Conservation (phyloP, 2,797 vertebrate genomes). For the Periophthalmus magnuspinnatus region DNA sequence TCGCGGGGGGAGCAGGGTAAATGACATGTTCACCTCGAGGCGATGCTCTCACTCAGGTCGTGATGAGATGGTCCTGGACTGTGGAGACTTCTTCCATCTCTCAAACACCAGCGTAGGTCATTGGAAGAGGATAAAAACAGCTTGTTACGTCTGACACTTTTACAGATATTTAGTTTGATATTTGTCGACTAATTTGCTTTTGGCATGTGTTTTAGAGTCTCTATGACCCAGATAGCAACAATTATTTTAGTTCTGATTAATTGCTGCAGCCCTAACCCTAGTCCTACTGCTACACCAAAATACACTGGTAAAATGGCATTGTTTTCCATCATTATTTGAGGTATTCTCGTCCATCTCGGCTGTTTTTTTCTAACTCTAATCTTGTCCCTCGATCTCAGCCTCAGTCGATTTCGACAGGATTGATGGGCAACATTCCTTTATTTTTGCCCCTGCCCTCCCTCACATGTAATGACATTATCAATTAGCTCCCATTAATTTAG, state of each 20-base stretch:
- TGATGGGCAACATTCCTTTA: constrained; percentile 78
- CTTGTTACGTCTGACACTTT: not conserved
- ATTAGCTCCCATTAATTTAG: constrained; percentile 85
- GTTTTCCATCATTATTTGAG: not conserved
- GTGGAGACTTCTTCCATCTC: not conserved
- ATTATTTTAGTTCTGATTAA: too few species aligned
- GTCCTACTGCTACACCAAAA: not conserved
- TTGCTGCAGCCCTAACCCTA: too few species aligned
- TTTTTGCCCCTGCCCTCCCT: constrained; percentile 62
- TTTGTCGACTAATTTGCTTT: too few species aligned
- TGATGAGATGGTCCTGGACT: not conserved
- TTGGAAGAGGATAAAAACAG: not conserved
- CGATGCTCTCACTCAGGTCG: constrained; percentile 64
- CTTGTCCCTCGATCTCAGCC: constrained; percentile 56
- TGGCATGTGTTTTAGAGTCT: too few species aligned
- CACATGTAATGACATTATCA: constrained; percentile 83
- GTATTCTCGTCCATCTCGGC: constrained; percentile 24
- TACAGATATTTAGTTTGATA: not conserved
- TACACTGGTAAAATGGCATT: not conserved
- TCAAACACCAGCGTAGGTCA: not conserved
- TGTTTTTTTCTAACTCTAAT: constrained; percentile 78
- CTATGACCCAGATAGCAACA: too few species aligned
- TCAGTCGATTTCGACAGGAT: constrained; percentile 72
- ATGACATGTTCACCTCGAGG: constrained; percentile 76
- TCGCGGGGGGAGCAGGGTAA: constrained; percentile 72